Evolutionary conservation across 2,113 vertebrate genomes (phyloP).

Genomic region (Corythaixoides concolor): DNA sequence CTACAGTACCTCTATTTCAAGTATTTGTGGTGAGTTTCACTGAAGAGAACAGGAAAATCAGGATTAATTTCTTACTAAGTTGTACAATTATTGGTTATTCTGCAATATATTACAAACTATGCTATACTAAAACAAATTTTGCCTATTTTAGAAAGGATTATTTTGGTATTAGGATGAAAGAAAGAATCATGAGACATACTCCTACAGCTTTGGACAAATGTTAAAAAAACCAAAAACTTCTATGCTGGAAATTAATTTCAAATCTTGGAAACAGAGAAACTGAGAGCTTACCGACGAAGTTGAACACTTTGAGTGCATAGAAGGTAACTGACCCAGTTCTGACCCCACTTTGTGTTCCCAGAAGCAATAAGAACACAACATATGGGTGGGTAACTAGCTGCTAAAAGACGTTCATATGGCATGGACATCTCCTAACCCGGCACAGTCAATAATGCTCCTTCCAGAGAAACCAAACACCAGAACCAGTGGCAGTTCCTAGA

Average conservation of each 20-base stretch:
- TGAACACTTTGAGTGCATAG: not conserved
- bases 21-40: not conserved
- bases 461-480: not conserved
- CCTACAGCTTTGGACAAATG: not conserved
- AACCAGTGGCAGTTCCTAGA: not conserved
- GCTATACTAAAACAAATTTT: not conserved
- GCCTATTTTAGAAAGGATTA: not conserved
- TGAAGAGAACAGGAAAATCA: not conserved
- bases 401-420: not conserved
- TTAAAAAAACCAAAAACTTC: not conserved
- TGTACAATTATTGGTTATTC: not conserved
- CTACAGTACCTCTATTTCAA: not conserved
- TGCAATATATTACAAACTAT: not conserved
- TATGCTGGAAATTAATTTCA: not conserved
- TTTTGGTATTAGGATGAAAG: not conserved
- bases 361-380: not conserved
- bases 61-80: not conserved
- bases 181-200: not conserved
- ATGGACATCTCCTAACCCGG: not conserved
- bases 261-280: not conserved
- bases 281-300: not conserved
- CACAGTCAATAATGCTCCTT: not conserved
- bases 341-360: not conserved
- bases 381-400: not conserved
- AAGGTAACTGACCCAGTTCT: not conserved